Conservation (phyloP, 92 coral and sea anemone genomes). For the Palythoa heliodiscus region DNA sequence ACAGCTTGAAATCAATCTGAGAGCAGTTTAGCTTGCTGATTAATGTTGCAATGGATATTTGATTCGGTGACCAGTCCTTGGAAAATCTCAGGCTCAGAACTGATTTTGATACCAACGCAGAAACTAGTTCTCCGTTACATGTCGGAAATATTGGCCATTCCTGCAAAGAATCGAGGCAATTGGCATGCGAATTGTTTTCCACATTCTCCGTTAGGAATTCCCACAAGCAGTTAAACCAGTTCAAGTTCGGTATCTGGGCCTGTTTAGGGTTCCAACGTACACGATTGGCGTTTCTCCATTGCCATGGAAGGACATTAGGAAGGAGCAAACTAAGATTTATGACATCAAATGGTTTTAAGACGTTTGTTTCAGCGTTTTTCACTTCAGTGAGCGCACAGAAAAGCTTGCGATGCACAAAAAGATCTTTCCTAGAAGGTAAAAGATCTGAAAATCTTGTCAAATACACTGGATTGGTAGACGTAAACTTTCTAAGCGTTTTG, state of each 20-base stretch:
- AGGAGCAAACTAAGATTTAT: conserved; percentile 6
- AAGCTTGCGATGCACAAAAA: conserved; percentile 41
- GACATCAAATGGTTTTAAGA: conserved; percentile 2
- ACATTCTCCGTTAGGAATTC: conserved; percentile 6
- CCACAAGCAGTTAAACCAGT: conserved; percentile 27
- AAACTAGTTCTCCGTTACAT: neutral
- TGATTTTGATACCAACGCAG: neutral
- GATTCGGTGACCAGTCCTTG: conserved; percentile 18
- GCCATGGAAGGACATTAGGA: conserved; percentile 14
- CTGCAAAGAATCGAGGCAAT: neutral
- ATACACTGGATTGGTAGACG: conserved; percentile 34
- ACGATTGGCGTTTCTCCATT: conserved; percentile 14
- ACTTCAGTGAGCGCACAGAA: neutral
- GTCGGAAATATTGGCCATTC: conserved; percentile 40
- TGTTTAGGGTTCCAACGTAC: conserved; percentile 9
- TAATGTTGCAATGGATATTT: conserved; percentile 22
- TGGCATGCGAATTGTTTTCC: neutral
- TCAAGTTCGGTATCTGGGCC: neutral
- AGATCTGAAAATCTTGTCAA: conserved; percentile 45
- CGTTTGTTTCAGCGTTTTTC: neutral
- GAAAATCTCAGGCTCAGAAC: conserved; percentile 21
- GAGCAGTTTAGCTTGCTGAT: conserved; percentile 16
- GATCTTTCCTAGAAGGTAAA: conserved; percentile 28
- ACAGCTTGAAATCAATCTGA: conserved; percentile 12
- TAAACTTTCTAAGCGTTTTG: conserved; percentile 18